Evolutionary conservation across 2,888 invertebrate species (phyloP), one percentile per base, ranked within the genome.

Genomic region (Atethmia centrago): DNA sequence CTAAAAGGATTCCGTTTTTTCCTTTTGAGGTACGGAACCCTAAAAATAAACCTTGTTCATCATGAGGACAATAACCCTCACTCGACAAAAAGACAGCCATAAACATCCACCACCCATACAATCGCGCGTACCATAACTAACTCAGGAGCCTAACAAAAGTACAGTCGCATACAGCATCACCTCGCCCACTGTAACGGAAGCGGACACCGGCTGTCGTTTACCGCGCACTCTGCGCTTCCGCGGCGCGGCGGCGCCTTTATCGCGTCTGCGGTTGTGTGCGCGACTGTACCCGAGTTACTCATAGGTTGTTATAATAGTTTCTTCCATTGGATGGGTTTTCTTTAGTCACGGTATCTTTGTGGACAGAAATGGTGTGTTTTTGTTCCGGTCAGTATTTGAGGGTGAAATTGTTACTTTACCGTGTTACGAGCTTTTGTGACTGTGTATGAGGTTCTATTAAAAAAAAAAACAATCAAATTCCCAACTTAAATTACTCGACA

Each of bases 201-300:
- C 89, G 90, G 90, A 90, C 87, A 85, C 87, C 77, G 85, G 85
- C 87, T 89, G 90, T 88, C 90, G 87, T 87, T 87, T 83, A 85
- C 87, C 86, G 86, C 87, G 85, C 90, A 82, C 83, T 81, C 83
- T 83, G 78, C 68, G 79, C 80, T 88, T 90, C 90, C 90, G 87
- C 83, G 71, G 62, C 55, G 79, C 90, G 90, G 87, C 83, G 71
- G 62, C 55, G 79, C 74, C 80, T 86, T 87, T 87, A 86, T 86
- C 83, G 74, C 70, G 49, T 63, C 80, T 74, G 80, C 77, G 53
- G 58, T 71, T 65, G 68, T 84, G 76, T 74, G 74, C 79, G 70
- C 76, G 81, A 72, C 79, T 85, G 81, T 82, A 82, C 86, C 25
- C 56, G 59, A 55, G 66, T 62, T 61, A 70, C 72, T 74, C 80